A percentile compares a stretch with the other conserved stretches of the same genome.
Conservation (phyloP, 1,140 invertebrate genomes). For the Drosophila nigromelanica region DNA sequence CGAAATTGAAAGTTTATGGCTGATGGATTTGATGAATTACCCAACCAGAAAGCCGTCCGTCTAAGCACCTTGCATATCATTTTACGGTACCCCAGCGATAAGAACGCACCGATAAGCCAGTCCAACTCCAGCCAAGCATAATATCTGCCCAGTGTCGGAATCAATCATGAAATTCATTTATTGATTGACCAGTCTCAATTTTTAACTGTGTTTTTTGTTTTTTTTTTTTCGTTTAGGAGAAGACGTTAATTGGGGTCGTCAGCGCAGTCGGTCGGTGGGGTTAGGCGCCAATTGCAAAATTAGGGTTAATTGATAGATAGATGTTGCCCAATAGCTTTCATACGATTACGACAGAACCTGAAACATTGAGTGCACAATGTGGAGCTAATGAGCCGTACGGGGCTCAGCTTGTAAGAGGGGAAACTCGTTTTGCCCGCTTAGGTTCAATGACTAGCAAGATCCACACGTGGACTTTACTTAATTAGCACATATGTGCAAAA, state of each 20-base stretch:
- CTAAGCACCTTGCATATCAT: conserved; percentile 70
- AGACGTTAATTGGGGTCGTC: conserved; percentile 58
- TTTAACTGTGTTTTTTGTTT: neutral
- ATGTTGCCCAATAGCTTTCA: conserved; percentile 15
- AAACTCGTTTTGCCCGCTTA: conserved; percentile 34
- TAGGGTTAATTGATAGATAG: conserved; percentile 62
- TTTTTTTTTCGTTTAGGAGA: neutral
- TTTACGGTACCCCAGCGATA: conserved; percentile 20
- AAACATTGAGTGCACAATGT: neutral
- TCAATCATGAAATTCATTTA: conserved; percentile 67
- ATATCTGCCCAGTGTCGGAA: conserved; percentile 14
- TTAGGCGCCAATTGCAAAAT: conserved; percentile 59
- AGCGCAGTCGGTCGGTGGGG: neutral
- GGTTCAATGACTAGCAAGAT: conserved; percentile 35
- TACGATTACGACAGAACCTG: neutral
- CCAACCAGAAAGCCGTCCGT: conserved; percentile 34
- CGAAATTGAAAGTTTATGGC: conserved; percentile 58
- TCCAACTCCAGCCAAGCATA: neutral
- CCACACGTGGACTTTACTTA: conserved; percentile 15
- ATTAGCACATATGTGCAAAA: neutral
- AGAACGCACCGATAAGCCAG: conserved; percentile 35
- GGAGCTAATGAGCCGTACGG: conserved; percentile 2
- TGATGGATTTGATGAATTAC: conserved; percentile 65
- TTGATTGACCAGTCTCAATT: conserved; percentile 39
- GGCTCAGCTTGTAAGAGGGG: neutral